phyloP scores from a whole-genome alignment of 2,113 vertebrate genomes.

The Pygathrix nemaeus region DNA sequence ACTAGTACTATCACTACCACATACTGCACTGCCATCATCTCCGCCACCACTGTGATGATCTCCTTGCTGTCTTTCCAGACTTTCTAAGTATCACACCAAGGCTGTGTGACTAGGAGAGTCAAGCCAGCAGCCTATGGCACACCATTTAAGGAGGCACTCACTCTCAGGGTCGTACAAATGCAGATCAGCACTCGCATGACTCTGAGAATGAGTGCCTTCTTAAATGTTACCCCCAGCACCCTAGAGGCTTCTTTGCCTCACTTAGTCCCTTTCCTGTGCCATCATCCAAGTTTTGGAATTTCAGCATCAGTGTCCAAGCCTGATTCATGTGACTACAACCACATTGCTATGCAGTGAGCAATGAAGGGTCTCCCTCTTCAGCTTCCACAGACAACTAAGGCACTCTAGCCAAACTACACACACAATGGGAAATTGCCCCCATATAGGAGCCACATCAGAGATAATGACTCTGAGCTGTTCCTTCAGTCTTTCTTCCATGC shows the following conservation, averaged over 20 bases:
- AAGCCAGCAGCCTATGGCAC: not conserved
- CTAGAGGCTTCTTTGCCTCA: not conserved
- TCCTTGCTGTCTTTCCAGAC: not conserved
- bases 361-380: not conserved
- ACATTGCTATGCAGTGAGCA: not conserved
- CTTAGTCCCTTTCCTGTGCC: not conserved
- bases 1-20: not conserved
- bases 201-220: not conserved
- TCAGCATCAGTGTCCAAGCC: not conserved
- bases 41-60: not conserved
- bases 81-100: not conserved
- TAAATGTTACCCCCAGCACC: not conserved
- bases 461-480: not conserved
- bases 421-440: not conserved
- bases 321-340: not conserved
- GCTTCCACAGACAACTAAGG: not conserved
- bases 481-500: not conserved
- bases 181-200: not conserved
- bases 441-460: not conserved
- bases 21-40: not conserved
- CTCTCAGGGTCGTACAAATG: not conserved
- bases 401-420: not conserved
- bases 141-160: not conserved
- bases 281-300: not conserved
- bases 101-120: not conserved